A percentile compares a stretch with the other conserved stretches of the same genome.
These are phyloP conservation scores for Ia io DNA, from an alignment of 2,113 vertebrate species.

Conservation along the genomic window DNA sequence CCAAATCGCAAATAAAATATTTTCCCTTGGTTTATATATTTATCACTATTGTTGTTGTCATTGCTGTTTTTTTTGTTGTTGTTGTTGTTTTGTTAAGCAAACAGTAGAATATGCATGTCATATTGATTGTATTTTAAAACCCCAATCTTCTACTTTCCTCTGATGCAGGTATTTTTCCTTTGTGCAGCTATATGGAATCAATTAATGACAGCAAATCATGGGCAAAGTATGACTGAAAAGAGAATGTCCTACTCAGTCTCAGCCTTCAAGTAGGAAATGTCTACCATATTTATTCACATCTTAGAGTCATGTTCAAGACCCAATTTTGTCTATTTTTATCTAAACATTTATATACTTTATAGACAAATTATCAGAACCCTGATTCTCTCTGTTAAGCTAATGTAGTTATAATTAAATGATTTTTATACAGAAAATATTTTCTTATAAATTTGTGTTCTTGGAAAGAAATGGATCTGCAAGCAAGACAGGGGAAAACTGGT, in stretches of 20 bases:
- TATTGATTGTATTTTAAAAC: background rate
- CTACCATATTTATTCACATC: background rate
- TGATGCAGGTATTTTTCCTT: background rate
- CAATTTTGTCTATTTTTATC: background rate
- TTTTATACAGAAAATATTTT: background rate
- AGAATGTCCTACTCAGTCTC: background rate
- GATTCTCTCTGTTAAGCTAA: background rate
- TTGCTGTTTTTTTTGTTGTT: background rate
- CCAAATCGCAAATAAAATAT: background rate
- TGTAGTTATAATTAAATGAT: background rate
- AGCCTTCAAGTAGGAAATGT: background rate
- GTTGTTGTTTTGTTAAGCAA: background rate
- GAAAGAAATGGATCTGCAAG: background rate
- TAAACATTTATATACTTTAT: background rate
- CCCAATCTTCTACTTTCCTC: background rate
- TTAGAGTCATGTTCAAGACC: background rate
- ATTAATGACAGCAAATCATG: background rate
- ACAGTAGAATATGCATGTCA: background rate
- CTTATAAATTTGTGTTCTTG: slow-evolving; percentile 7
- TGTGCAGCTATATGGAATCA: background rate
- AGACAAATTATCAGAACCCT: background rate
- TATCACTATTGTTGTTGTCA: background rate
- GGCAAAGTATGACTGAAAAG: background rate
- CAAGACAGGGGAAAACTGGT: background rate
- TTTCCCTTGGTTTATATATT: background rate